Base-by-base conservation (phyloP, 1,140 invertebrate species). In the Forficula auricularia region DNA sequence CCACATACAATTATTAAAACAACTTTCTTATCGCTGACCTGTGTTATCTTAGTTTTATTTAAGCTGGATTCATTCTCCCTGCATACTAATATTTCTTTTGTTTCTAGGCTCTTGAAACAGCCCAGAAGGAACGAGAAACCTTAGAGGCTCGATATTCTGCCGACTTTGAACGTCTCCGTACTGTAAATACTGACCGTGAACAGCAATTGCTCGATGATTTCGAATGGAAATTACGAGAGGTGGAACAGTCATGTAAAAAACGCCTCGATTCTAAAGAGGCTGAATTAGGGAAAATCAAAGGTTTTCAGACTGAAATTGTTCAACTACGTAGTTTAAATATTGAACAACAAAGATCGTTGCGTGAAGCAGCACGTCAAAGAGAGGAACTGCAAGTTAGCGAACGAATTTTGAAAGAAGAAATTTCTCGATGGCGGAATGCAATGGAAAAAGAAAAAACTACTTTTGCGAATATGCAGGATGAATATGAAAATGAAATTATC, bases 201-300 rank as follows among this genome's bases (percentile, higher is more conserved):
- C 70, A 74, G 42, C 65, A 71, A 48, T 55, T 77, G 14, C 57
- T 77, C 52, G 70, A 74, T 40, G 75, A 78, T 54, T 77, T 75
- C 48, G 75, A 78, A 57, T 77, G 74, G 72, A 75, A 77, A 53
- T 52, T 78, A 22, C 55, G 73, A 33, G 71, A 77, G 56, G 72
- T 76, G 45, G 68, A 76, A 53, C 62, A 67, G 42, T 59, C 59
- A 13, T 74, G 71, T 50, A 77, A 77, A 52, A 66, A 67, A 48
- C 67, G 69, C 49, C 47, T 73, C 12, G 67, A 71, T 38, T 70
- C 72, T 34, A 58, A 55, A 40, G 15, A 41, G 4, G 30, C 22
- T 10, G 22, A 27, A 27, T 6, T 27, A 4, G 22, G 4, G 4
- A 27, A 27, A 27, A 6, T 27, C 4, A 72, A 70, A 54, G 57